phyloP scores from a whole-genome alignment of 2,797 vertebrate species.

The Danio jaintianensis region DNA sequence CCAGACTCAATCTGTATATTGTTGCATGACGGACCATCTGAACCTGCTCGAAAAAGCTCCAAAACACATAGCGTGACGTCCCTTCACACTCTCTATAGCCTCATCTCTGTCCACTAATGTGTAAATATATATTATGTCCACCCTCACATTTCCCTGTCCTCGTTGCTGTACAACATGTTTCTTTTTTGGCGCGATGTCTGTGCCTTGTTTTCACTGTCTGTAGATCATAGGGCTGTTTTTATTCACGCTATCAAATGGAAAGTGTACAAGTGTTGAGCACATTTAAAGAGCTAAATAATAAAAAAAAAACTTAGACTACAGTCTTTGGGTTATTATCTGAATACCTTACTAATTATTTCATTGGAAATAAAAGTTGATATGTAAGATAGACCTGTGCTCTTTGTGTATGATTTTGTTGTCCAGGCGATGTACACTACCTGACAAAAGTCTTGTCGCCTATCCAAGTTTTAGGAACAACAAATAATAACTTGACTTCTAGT shows the following conservation, averaged over 20 bases:
- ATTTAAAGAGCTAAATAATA: conserved; percentile 45
- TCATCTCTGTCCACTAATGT: conserved; percentile 53
- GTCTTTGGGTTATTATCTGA: conserved; percentile 45
- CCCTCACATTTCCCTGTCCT: conserved; percentile 37
- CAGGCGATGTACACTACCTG: too few species aligned
- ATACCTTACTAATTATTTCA: conserved; percentile 39
- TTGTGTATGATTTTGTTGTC: neutral
- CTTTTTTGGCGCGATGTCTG: conserved; percentile 44
- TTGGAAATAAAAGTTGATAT: conserved; percentile 60
- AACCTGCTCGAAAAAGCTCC: conserved; percentile 25
- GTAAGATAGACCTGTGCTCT: conserved; percentile 9
- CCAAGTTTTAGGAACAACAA: too few species aligned
- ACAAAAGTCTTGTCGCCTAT: too few species aligned
- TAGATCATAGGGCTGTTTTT: conserved; percentile 59
- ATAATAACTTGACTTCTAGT: too few species aligned
- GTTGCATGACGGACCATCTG: conserved; percentile 75
- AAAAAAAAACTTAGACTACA: conserved; percentile 7
- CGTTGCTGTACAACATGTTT: conserved; percentile 16
- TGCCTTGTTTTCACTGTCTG: conserved; percentile 53
- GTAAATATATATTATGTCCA: conserved; percentile 37
- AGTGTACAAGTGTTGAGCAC: conserved; percentile 32
- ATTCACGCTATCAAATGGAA: conserved; percentile 50
- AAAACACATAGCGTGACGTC: conserved; percentile 17
- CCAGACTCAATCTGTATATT: conserved; percentile 72
- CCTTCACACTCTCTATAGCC: conserved; percentile 38